A percentile compares a stretch with the other conserved stretches of the same genome.
phyloP scores from a whole-genome alignment of 1,140 invertebrate genomes.

The Platorchestia sp. region DNA sequence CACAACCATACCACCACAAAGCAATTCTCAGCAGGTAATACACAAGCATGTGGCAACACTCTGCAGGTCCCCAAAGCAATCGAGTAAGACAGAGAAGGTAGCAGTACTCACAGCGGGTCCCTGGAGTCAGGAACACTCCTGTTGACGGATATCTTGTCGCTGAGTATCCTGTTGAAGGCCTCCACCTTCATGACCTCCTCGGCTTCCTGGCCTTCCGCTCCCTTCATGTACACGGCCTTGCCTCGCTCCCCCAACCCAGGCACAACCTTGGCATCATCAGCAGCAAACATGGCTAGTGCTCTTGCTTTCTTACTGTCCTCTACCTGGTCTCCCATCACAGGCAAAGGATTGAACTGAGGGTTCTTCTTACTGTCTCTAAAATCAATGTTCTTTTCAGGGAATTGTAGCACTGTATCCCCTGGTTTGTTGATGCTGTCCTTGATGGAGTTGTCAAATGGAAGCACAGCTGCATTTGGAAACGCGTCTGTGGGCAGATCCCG shows the following conservation, averaged over 20 bases:
- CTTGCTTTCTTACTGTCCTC: constrained; percentile 59
- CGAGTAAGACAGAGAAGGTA: not conserved
- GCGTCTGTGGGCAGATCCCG: not conserved
- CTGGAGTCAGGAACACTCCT: constrained; percentile 86
- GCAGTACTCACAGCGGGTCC: constrained; percentile 77
- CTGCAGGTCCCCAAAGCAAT: too few relatives aligned
- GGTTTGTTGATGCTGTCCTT: not conserved
- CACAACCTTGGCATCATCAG: constrained; percentile 73
- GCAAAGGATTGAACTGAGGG: not conserved
- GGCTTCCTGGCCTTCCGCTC: constrained; percentile 75
- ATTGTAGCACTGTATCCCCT: not conserved
- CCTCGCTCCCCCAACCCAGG: constrained; percentile 82
- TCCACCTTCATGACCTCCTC: constrained; percentile 83
- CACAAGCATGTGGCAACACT: too few relatives aligned
- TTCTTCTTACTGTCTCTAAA: not conserved
- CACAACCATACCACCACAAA: not conserved
- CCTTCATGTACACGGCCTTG: constrained; percentile 75
- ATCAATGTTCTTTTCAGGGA: not conserved
- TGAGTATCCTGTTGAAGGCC: constrained; percentile 91
- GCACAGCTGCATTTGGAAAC: not conserved
- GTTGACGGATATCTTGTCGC: constrained; percentile 89
- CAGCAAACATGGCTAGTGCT: constrained; percentile 65
- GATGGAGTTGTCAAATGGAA: not conserved
- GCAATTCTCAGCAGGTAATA: too few relatives aligned
- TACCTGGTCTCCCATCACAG: not conserved